Evolutionary conservation across 2,888 invertebrate genomes (phyloP), one percentile per base, ranked within the genome.

Genomic region (Tridacna gigas): DNA sequence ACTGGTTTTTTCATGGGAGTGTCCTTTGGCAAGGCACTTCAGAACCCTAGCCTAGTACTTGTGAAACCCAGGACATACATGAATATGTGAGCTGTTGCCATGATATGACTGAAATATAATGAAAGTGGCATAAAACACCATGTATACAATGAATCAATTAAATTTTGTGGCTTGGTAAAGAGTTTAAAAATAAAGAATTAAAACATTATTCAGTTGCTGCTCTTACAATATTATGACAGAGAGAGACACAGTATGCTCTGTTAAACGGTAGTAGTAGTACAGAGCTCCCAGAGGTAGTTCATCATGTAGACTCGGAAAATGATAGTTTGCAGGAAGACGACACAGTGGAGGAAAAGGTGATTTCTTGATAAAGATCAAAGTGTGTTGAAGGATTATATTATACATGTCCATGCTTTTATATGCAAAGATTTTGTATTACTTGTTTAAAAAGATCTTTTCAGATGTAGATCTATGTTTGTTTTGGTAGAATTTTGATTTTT

Each of bases 291-390:
- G 92, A 91, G 65, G 89, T 91, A 20, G 86, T 90, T 67, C 89
- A 90, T 81, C 91, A 92, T 81, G 87, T 86, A 60, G 91, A 91
- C 79, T 67, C 71, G 0, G 87, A 88, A 37, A 76, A 84, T 56
- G 66, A 83, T 48, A 78, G 83, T 61, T 18, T 78, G 22, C 63
- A 77, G 28, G 79, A 83, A 22, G 89, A 88, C 37, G 88, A 84
- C 26, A 84, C 80, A 11, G 80, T 84, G 48, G 88, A 83, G 51
- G 90, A 89, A 83, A 88, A 90, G 91, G 90, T 90, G 89, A 89
- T 65, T 12, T 51, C 28, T 71, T 22, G 18, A 26, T 26, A 71
- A 71, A 51, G 25, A 7, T 45, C 45, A 45, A 67, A n/a, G 28
- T 61, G 51, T 28, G 48, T 66, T 37, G 28, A 25, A 15, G 25